Percentiles rank a stretch among this genome's conserved stretches.
phyloP scores from a whole-genome alignment of 2,888 invertebrate species.

The Gonocerus acuteangulatus region DNA sequence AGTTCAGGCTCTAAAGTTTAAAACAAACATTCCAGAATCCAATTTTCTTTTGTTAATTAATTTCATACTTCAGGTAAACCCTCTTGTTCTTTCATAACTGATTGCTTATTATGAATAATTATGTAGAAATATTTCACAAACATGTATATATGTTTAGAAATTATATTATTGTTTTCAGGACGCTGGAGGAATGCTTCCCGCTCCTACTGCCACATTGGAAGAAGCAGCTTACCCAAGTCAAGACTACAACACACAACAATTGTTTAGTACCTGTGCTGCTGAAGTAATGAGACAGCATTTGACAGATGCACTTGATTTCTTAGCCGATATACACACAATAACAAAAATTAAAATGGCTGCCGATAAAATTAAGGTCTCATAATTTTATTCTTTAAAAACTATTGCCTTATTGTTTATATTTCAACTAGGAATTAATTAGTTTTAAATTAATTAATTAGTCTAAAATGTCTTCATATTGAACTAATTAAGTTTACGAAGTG shows the following conservation, averaged over 20 bases:
- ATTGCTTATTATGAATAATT: neutral
- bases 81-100: neutral
- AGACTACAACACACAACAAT: conserved; percentile 46
- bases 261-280: conserved; percentile 74
- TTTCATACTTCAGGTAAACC: conserved; percentile 66
- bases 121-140: no score
- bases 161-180: conserved; percentile 49
- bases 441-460: no score
- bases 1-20: conserved; percentile 91
- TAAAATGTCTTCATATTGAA: no score
- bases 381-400: neutral
- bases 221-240: conserved; percentile 47
- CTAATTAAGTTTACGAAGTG: no score
- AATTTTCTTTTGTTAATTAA: conserved; percentile 87
- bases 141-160: neutral
- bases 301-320: conserved; percentile 85
- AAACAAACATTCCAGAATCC: conserved; percentile 86
- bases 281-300: conserved; percentile 91
- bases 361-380: conserved; percentile 31
- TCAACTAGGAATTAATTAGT: neutral
- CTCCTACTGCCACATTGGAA: conserved; percentile 59
- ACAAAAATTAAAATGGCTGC: conserved; percentile 83
- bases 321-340: conserved; percentile 91
- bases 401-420: neutral
- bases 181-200: conserved; percentile 75